phyloP scores from a whole-genome alignment of 1,140 invertebrate species.

The Ips typographus region DNA sequence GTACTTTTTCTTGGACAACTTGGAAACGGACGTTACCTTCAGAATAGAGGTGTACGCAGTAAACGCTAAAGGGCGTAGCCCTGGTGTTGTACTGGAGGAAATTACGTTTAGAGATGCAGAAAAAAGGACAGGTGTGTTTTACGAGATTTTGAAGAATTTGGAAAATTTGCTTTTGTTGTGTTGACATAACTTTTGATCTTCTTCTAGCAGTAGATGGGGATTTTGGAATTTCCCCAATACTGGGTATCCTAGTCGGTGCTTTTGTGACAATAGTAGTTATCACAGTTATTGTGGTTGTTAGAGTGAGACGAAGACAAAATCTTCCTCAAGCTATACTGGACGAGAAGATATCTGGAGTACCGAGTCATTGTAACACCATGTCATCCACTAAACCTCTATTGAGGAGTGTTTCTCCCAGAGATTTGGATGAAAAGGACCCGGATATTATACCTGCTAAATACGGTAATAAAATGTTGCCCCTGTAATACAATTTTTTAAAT shows the following conservation, averaged over 20 bases:
- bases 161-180: too few relatives aligned
- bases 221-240: slow-evolving; percentile 57
- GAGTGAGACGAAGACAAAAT: slow-evolving; percentile 52
- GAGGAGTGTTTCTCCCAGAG: slow-evolving; percentile 53
- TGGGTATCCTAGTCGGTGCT: slow-evolving; percentile 59
- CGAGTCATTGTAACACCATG: slow-evolving; percentile 43
- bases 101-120: slow-evolving; percentile 77
- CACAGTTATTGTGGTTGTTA: slow-evolving; percentile 56
- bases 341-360: slow-evolving; percentile 36
- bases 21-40: slow-evolving; percentile 74
- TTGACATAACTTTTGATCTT: not conserved
- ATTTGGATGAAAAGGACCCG: slow-evolving; percentile 67
- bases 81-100: slow-evolving; percentile 68
- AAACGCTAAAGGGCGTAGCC: slow-evolving; percentile 77
- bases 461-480: slow-evolving; percentile 51
- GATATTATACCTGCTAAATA: slow-evolving; percentile 74
- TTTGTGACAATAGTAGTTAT: slow-evolving; percentile 57
- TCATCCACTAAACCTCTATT: slow-evolving; percentile 51
- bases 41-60: slow-evolving; percentile 73
- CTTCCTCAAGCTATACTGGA: slow-evolving; percentile 36
- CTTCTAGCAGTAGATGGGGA: slow-evolving; percentile 58
- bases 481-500: too few relatives aligned
- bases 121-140: slow-evolving; percentile 72
- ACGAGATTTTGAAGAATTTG: too few relatives aligned
- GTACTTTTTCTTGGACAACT: slow-evolving; percentile 66